These are phyloP conservation scores for Pseudochirops cupreus DNA, from an alignment of 2,797 vertebrate species.

Conservation along the genomic window DNA sequence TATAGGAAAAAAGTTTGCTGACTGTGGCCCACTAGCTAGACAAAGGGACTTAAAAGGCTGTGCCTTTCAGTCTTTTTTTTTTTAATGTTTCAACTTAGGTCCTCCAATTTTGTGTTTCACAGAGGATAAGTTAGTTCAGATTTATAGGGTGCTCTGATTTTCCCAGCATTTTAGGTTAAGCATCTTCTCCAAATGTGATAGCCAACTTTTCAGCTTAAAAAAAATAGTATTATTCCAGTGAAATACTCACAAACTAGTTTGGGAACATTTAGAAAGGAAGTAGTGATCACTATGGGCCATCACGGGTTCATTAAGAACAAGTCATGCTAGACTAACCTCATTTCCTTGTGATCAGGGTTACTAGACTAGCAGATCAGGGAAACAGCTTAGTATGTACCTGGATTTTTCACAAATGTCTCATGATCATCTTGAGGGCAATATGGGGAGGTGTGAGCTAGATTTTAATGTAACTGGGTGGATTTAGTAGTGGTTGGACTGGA, in stretches of 20 bases:
- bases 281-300: neutral
- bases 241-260: neutral
- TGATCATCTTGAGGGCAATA: neutral
- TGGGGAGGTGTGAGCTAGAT: neutral
- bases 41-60: neutral
- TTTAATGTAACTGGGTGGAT: neutral
- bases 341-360: neutral
- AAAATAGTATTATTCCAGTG: neutral
- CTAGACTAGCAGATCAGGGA: neutral
- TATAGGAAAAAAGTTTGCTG: conserved; percentile 34
- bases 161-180: neutral
- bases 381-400: neutral
- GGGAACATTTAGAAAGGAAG: neutral
- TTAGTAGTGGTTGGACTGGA: neutral
- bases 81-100: neutral
- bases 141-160: neutral
- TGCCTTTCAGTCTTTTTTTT: neutral
- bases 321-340: neutral
- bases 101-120: conserved; percentile 17
- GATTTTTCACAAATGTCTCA: neutral
- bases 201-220: conserved; percentile 6
- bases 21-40: conserved; percentile 23
- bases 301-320: neutral
- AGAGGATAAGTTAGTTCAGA: neutral
- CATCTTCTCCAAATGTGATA: neutral